A percentile compares a stretch with the other conserved stretches of the same genome.
phyloP scores from a whole-genome alignment of 2,888 invertebrate genomes.

The Agriopis aurantiaria region DNA sequence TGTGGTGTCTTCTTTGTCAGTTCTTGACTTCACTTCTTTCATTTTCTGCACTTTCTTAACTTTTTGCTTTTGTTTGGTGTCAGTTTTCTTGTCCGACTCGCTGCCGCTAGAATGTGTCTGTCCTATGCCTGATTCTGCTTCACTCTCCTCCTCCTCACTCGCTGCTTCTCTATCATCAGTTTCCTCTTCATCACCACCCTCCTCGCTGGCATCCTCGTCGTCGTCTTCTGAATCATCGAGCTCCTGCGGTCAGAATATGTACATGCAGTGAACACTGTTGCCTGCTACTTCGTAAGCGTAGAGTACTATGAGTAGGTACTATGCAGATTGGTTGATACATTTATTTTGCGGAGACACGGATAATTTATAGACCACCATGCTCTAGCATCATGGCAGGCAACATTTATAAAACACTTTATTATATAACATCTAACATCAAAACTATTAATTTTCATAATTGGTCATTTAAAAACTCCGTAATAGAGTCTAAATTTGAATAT shows the following conservation, averaged over 20 bases:
- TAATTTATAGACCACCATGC: too few species aligned
- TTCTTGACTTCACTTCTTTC: slow-evolving; percentile 12
- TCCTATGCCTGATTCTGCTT: slow-evolving; percentile 70
- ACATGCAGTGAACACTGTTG: too few species aligned
- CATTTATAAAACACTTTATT: too few species aligned
- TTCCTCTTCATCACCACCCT: slow-evolving; percentile 51
- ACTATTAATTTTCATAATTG: too few species aligned
- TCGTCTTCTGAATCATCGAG: slow-evolving; percentile 66
- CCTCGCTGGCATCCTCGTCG: slow-evolving; percentile 61
- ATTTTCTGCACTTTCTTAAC: slow-evolving; percentile 29
- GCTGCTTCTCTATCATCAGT: slow-evolving; percentile 58
- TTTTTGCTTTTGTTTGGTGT: slow-evolving; percentile 36
- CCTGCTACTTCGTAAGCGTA: too few species aligned
- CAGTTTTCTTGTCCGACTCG: slow-evolving; percentile 51
- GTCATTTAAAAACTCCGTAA: too few species aligned
- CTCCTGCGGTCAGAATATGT: slow-evolving; percentile 52
- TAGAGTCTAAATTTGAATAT: too few species aligned
- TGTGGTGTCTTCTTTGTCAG: slow-evolving; percentile 23
- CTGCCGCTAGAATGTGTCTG: slow-evolving; percentile 58
- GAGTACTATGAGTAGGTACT: too few species aligned
- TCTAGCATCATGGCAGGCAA: too few species aligned
- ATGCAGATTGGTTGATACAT: too few species aligned
- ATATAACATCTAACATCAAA: too few species aligned
- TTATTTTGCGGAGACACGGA: too few species aligned
- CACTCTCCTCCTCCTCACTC: slow-evolving; percentile 74